Evolutionary conservation across 2,113 vertebrate genomes (phyloP).

Genomic region (Cebus imitator): DNA sequence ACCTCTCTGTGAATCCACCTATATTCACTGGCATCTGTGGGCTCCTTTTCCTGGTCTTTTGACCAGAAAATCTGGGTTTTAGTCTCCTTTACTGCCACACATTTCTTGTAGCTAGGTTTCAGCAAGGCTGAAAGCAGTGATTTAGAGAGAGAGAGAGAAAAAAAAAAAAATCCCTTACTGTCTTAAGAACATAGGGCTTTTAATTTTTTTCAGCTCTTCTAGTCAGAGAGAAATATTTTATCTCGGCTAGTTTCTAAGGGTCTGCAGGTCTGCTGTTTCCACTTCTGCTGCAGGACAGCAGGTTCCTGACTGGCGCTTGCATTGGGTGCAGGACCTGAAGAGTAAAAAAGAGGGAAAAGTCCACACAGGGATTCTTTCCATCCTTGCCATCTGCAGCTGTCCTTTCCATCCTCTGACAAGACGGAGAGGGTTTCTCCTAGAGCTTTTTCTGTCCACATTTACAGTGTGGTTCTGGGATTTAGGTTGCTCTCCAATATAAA

Average conservation of each 20-base stretch:
- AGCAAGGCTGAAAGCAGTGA: not conserved
- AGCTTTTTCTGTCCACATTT: not conserved
- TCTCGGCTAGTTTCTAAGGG: no score
- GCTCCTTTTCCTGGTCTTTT: not conserved
- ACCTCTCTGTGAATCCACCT: not conserved
- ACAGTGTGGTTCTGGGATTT: not conserved
- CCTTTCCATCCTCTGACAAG: not conserved
- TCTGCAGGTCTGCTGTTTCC: fast-evolving
- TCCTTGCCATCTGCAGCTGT: no score
- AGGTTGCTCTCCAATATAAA: not conserved
- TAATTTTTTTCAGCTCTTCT: not conserved
- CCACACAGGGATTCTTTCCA: no score
- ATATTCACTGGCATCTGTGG: not conserved
- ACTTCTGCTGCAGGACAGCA: not conserved
- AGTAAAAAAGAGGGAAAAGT: not conserved
- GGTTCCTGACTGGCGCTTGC: not conserved
- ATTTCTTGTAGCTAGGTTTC: not conserved
- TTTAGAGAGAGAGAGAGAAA: not conserved
- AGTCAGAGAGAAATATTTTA: not conserved
- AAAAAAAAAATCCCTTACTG: not conserved
- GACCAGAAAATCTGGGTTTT: not conserved
- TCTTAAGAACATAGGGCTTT: not conserved
- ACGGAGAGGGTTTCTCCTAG: not conserved
- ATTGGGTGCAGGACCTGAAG: fast-evolving
- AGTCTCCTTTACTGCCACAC: not conserved